Evolutionary conservation across 2,797 vertebrate species (phyloP).

Genomic region (Galago senegalensis): DNA sequence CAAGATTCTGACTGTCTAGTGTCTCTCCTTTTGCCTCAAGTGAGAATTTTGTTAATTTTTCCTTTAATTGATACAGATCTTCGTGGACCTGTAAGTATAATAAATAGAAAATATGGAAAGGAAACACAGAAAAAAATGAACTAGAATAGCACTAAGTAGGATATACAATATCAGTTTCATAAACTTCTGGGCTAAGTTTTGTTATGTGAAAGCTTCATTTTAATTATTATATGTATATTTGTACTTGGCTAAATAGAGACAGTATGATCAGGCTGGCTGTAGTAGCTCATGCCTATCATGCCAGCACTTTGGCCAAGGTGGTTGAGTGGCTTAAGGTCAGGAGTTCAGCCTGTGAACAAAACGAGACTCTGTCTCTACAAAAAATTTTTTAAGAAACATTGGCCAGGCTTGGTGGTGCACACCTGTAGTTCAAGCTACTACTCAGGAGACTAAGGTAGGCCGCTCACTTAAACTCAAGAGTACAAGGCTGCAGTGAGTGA

Average conservation of each 20-base stretch:
- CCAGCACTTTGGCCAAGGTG: too few relatives aligned
- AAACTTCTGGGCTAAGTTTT: background rate
- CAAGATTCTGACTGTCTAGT: slow-evolving; percentile 88
- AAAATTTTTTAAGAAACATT: too few relatives aligned
- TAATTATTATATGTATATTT: background rate
- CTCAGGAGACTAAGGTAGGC: too few relatives aligned
- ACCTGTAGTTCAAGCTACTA: too few relatives aligned
- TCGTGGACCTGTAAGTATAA: slow-evolving; percentile 90
- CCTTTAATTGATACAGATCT: slow-evolving; percentile 90
- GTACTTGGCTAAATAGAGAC: background rate
- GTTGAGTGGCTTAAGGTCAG: too few relatives aligned
- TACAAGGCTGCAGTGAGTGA: too few relatives aligned
- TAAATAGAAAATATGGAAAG: slow-evolving; percentile 47
- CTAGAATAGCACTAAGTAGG: background rate
- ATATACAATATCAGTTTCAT: background rate
- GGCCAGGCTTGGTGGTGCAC: too few relatives aligned
- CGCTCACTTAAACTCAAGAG: too few relatives aligned
- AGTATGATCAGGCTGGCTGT: background rate
- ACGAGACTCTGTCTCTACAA: too few relatives aligned
- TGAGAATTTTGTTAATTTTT: slow-evolving; percentile 82
- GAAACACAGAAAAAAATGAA: background rate
- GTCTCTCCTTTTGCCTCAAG: slow-evolving; percentile 68
- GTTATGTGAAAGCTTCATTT: background rate
- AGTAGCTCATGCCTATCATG: too few relatives aligned
- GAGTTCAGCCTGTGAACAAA: too few relatives aligned